A percentile compares a stretch with the other conserved stretches of the same genome.
phyloP scores from a whole-genome alignment of 1,140 invertebrate species.

The Epicauta chinensis region DNA sequence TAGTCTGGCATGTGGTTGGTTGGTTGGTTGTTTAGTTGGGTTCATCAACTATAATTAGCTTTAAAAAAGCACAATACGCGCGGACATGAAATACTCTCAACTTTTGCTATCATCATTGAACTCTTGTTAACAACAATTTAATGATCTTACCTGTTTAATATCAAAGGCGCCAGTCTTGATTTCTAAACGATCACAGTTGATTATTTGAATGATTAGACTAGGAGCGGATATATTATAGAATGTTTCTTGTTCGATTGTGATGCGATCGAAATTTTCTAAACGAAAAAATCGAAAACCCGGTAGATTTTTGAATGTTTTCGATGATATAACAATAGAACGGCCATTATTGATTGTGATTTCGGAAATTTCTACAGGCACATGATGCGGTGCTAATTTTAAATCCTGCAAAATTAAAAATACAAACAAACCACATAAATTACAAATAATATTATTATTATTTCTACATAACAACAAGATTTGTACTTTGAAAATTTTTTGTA shows the following conservation, averaged over 20 bases:
- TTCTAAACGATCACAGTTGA: conserved; percentile 47
- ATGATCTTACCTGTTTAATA: conserved; percentile 40
- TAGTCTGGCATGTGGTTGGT: no score
- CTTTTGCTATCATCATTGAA: no score
- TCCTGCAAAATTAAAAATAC: conserved; percentile 43
- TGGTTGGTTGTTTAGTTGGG: no score
- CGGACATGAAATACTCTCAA: no score
- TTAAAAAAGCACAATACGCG: not conserved
- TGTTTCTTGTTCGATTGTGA: conserved; percentile 48
- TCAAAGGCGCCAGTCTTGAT: conserved; percentile 51
- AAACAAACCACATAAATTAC: no score
- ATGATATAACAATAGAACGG: conserved; percentile 49
- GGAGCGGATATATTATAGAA: conserved; percentile 49
- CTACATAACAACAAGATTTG: no score
- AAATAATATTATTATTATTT: no score
- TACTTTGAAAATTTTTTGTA: no score
- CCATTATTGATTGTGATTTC: conserved; percentile 54
- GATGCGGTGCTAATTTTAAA: conserved; percentile 47
- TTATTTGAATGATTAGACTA: conserved; percentile 48
- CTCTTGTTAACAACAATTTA: no score
- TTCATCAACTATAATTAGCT: no score
- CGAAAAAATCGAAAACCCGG: conserved; percentile 44
- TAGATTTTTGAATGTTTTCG: conserved; percentile 43
- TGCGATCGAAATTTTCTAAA: conserved; percentile 44
- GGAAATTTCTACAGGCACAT: conserved; percentile 47